Percentiles rank a stretch among this genome's conserved stretches.
phyloP scores from a whole-genome alignment of 92 coral and sea anemone species.

The Epizoanthus fatuus region DNA sequence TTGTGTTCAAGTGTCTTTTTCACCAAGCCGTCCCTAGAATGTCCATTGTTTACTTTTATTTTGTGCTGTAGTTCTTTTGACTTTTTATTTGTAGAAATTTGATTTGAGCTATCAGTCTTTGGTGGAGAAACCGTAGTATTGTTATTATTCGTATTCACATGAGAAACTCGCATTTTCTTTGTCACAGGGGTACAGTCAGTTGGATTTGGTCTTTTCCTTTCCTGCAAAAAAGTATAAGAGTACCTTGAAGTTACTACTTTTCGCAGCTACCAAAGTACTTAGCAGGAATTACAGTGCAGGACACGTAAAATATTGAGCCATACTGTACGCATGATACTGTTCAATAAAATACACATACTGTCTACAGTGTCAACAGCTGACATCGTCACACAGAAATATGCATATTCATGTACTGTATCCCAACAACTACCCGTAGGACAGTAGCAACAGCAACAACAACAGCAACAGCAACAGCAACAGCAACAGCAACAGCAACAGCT shows the following conservation, averaged over 20 bases:
- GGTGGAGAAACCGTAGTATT: conserved; percentile 46
- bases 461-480: too few relatives aligned
- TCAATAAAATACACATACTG: too few relatives aligned
- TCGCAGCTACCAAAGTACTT: too few relatives aligned
- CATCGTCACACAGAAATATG: too few relatives aligned
- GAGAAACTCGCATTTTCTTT: conserved; percentile 91
- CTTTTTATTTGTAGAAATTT: conserved; percentile 8
- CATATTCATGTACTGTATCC: too few relatives aligned
- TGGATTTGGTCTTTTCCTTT: conserved; percentile 39
- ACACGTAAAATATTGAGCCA: too few relatives aligned
- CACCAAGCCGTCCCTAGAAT: conserved; percentile 8
- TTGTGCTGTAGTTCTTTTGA: conserved; percentile 21
- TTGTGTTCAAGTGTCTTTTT: conserved; percentile 40
- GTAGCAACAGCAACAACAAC: too few relatives aligned
- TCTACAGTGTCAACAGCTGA: too few relatives aligned
- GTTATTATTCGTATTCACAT: conserved; percentile 72
- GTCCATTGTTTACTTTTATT: conserved; percentile 20
- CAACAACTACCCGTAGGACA: too few relatives aligned
- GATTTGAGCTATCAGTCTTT: conserved; percentile 7
- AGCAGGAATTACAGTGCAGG: too few relatives aligned
- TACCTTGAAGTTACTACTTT: neutral
- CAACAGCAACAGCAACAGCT: too few relatives aligned
- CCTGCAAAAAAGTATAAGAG: conserved; percentile 10
- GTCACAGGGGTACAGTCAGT: conserved; percentile 64
- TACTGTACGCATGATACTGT: too few relatives aligned